Evolutionary conservation across 2,888 invertebrate genomes (phyloP).

Genomic region (Spatulosminthurus flaviceps): DNA sequence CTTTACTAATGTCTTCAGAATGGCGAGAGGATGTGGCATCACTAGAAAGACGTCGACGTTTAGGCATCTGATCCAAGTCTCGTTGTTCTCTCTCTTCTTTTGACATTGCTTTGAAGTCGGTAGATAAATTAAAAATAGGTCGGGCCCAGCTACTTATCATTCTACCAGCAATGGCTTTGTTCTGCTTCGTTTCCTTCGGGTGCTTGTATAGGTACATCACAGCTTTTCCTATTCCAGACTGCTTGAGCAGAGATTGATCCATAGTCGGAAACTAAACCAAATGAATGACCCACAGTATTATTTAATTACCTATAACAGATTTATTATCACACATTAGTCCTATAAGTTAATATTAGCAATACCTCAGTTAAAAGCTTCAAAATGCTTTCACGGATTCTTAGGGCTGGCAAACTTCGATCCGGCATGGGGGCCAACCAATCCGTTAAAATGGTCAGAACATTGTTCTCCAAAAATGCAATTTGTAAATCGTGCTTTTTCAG

Average conservation of each 20-base stretch:
- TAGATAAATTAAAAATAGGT: conserved; percentile 95
- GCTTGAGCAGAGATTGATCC: conserved; percentile 88
- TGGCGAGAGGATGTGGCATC: conserved; percentile 69
- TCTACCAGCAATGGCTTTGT: conserved; percentile 88
- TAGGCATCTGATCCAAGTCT: conserved; percentile 85
- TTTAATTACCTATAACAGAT: no score
- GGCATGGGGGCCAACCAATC: conserved; percentile 99
- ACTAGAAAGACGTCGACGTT: conserved; percentile 66
- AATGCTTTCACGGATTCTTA: conserved; percentile 89
- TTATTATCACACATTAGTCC: no score
- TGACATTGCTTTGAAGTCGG: conserved; percentile 90
- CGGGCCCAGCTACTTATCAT: conserved; percentile 98
- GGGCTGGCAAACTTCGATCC: conserved; percentile 93
- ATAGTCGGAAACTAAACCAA: conserved; percentile 89
- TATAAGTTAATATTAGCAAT: background rate
- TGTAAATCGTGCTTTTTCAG: conserved; percentile 95
- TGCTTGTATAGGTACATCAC: conserved; percentile 99
- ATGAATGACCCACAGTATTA: no score
- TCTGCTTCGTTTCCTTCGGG: conserved; percentile 93
- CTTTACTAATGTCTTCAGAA: conserved; percentile 73
- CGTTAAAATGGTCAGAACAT: conserved; percentile 86
- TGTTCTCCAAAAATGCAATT: conserved; percentile 95
- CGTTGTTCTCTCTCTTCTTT: conserved; percentile 94
- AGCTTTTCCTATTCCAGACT: conserved; percentile 97
- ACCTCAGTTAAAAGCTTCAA: conserved; percentile 82